A percentile compares a stretch with the other conserved stretches of the same genome.
Conservation (phyloP, 2,797 vertebrate species). For the Luscinia luscinia region DNA sequence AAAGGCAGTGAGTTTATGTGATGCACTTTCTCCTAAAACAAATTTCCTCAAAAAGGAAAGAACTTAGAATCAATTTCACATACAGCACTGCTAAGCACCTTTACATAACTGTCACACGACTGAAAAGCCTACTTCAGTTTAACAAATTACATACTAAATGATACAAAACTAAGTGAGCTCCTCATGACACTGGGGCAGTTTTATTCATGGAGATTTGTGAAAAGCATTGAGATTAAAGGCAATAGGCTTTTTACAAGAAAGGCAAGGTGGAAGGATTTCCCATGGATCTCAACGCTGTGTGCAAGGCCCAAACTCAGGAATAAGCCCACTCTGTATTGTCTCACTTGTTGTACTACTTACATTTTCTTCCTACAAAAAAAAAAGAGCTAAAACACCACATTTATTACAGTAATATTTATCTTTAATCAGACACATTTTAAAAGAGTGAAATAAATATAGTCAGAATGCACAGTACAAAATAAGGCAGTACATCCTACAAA, state of each 20-base stretch:
- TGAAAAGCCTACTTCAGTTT: constrained; percentile 72
- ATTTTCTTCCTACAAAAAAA: not conserved
- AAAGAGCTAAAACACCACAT: not conserved
- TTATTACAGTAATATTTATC: not conserved
- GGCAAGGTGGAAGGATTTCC: not conserved
- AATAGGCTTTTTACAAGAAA: constrained; percentile 42
- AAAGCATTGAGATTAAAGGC: constrained; percentile 19
- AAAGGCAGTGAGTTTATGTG: constrained; percentile 77
- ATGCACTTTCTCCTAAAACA: constrained; percentile 56
- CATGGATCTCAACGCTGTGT: not conserved
- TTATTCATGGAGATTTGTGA: constrained; percentile 46
- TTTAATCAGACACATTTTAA: constrained; percentile 8
- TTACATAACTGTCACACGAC: constrained; percentile 57
- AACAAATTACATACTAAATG: constrained; percentile 62
- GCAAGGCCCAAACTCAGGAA: not conserved
- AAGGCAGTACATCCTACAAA: not conserved
- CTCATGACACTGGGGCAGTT: constrained; percentile 30
- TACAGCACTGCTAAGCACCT: constrained; percentile 49
- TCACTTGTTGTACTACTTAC: constrained; percentile 66
- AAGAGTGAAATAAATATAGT: not conserved
- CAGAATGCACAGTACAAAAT: not conserved
- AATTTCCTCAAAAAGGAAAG: constrained; percentile 46
- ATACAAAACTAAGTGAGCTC: constrained; percentile 51
- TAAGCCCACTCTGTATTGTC: constrained; percentile 11
- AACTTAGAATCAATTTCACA: constrained; percentile 27